Conservation (phyloP, 2,113 vertebrate genomes). For the Chaetodon auriga region DNA sequence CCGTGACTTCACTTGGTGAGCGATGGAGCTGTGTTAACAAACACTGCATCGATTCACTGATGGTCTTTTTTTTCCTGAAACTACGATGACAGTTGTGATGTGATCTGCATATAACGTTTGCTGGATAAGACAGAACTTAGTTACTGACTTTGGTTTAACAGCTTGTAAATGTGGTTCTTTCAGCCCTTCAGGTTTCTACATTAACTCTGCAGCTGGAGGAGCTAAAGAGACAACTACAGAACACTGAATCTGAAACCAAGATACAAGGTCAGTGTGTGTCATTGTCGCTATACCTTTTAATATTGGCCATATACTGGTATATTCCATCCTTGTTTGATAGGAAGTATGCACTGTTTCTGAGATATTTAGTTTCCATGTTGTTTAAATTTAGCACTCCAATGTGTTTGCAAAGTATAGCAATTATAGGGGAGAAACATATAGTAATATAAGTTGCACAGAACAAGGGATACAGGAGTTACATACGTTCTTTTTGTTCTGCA, state of each 20-base stretch:
- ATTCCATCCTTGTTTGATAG: neutral
- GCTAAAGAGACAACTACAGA: conserved; percentile 34
- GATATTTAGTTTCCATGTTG: neutral
- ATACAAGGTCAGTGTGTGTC: conserved; percentile 39
- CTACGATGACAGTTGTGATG: neutral
- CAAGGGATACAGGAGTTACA: neutral
- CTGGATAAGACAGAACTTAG: neutral
- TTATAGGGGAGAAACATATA: too few species aligned
- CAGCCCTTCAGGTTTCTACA: conserved; percentile 66
- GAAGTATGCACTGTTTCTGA: neutral
- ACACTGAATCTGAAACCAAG: conserved; percentile 32
- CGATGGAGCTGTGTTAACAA: neutral
- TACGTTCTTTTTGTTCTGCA: conserved; percentile 8
- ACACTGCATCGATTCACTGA: neutral
- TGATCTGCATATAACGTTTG: neutral
- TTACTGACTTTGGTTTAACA: neutral
- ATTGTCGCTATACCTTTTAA: too few species aligned
- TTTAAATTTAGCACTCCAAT: too few species aligned
- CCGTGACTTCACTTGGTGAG: conserved; percentile 54
- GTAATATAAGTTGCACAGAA: too few species aligned
- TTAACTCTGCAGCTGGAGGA: conserved; percentile 38
- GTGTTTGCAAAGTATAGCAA: too few species aligned
- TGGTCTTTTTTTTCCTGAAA: neutral
- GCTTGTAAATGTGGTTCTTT: conserved; percentile 11
- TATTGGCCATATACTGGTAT: neutral